A percentile compares a stretch with the other conserved stretches of the same genome.
These are phyloP conservation scores for Megaceryle maxima DNA, from an alignment of 2,113 vertebrate genomes.

Conservation along the genomic window DNA sequence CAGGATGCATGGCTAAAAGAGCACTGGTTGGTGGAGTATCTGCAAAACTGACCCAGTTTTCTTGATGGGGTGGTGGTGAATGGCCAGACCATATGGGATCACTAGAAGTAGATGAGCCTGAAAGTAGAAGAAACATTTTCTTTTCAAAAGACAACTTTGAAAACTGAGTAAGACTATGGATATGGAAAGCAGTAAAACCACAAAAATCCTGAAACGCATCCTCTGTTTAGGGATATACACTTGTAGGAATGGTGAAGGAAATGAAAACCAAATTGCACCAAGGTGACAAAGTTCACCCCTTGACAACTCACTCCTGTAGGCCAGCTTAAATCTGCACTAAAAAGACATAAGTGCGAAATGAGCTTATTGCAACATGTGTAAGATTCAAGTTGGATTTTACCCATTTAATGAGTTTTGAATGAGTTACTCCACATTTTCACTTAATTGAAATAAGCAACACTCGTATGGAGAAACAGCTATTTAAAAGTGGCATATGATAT, in stretches of 20 bases:
- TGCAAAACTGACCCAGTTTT: slow-evolving; percentile 99
- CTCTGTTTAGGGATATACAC: not conserved
- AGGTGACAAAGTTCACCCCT: not conserved
- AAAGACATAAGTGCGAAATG: not conserved
- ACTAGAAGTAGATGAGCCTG: slow-evolving; percentile 79
- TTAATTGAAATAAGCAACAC: not conserved
- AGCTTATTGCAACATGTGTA: not conserved
- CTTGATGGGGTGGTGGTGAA: slow-evolving; percentile 93
- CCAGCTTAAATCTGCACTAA: not conserved
- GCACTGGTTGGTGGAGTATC: slow-evolving; percentile 97
- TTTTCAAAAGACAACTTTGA: slow-evolving; percentile 14
- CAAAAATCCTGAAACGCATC: not conserved
- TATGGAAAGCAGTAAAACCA: not conserved
- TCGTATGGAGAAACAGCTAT: not conserved
- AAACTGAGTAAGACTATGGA: not conserved
- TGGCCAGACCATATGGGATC: slow-evolving; percentile 93
- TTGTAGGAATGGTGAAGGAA: not conserved
- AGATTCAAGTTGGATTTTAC: not conserved
- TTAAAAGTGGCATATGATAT: not conserved
- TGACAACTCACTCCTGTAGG: not conserved
- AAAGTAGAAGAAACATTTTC: slow-evolving; percentile 61
- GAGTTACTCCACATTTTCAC: not conserved
- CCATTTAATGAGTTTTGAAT: not conserved
- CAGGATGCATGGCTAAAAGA: slow-evolving; percentile 93
- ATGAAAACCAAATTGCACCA: not conserved